Evolutionary conservation across 2,113 vertebrate species (phyloP).

Genomic region (Stictonetta naevosa): DNA sequence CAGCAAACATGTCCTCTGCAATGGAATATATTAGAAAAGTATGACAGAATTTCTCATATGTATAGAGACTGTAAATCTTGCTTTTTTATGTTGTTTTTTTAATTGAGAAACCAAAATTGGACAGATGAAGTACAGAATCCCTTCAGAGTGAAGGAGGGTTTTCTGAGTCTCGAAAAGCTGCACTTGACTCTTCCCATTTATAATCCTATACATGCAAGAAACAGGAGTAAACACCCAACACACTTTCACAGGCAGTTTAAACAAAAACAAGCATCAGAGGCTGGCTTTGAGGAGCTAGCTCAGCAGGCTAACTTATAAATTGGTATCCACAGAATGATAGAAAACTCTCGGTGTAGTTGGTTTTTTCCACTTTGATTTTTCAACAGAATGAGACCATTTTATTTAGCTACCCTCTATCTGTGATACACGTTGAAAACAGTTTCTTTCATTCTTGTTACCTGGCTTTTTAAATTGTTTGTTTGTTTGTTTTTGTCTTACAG

Average conservation of each 20-base stretch:
- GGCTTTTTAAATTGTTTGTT: background rate
- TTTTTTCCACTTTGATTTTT: background rate
- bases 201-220: background rate
- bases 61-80: fast-evolving
- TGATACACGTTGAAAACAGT: background rate
- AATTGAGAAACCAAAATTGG: background rate
- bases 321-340: background rate
- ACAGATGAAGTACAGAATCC: background rate
- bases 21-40: background rate
- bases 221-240: background rate
- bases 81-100: background rate
- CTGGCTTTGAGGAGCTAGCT: background rate
- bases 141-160: background rate
- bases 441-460: background rate
- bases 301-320: background rate
- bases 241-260: background rate
- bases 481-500: background rate
- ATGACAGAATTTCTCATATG: background rate
- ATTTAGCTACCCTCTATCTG: background rate
- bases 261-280: background rate
- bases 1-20: background rate
- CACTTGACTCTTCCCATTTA: background rate
- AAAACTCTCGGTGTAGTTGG: background rate
- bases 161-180: background rate
- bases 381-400: background rate